phyloP scores from a whole-genome alignment of 2,797 vertebrate genomes.

The Sphenopsis melanotis region DNA sequence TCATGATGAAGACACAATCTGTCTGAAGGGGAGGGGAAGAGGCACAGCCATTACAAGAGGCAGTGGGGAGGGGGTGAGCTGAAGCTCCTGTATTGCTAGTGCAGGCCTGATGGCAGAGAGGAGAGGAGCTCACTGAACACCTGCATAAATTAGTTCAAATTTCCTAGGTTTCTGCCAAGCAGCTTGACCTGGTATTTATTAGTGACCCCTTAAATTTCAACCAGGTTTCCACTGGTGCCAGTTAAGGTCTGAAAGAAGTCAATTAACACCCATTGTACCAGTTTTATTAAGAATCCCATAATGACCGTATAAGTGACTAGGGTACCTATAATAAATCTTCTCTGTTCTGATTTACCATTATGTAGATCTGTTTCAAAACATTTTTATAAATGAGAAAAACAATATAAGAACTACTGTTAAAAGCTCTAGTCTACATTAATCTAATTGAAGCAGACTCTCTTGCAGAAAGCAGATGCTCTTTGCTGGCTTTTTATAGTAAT shows the following conservation, averaged over 20 bases:
- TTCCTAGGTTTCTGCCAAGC: neutral
- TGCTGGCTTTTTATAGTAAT: neutral
- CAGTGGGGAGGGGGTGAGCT: neutral
- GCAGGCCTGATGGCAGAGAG: neutral
- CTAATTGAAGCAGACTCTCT: neutral
- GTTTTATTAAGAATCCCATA: neutral
- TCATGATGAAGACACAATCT: constrained; percentile 18
- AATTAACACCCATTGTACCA: neutral
- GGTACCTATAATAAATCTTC: neutral
- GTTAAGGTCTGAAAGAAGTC: neutral
- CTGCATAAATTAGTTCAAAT: neutral
- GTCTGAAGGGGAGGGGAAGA: neutral
- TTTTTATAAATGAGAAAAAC: neutral
- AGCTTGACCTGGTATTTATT: neutral
- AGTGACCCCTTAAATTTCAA: neutral
- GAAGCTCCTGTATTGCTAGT: neutral
- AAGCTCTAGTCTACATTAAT: neutral
- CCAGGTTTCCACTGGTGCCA: neutral
- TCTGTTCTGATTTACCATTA: neutral
- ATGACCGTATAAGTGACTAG: neutral
- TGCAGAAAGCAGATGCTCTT: neutral
- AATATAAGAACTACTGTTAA: neutral
- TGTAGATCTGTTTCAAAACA: neutral
- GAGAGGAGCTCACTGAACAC: neutral
- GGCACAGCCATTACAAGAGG: neutral